Evolutionary conservation across 2,797 vertebrate species (phyloP).

Genomic region (Pyrocephalus nanus): DNA sequence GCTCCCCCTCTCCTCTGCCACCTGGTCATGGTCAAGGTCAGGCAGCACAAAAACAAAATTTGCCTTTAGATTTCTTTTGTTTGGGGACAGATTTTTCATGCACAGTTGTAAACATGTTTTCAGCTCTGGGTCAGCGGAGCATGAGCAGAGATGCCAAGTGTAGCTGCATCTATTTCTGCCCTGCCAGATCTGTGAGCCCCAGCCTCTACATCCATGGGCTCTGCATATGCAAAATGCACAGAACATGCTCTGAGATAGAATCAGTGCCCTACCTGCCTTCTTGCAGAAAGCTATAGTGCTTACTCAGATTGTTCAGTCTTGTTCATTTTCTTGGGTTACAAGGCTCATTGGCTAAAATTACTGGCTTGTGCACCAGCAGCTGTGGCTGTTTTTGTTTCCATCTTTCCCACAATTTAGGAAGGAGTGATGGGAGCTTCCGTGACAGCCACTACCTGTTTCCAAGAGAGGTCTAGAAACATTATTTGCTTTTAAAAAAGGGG

Average conservation of each 20-base stretch:
- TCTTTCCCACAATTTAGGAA: conserved; percentile 74
- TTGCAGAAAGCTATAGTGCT: neutral
- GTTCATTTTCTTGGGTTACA: neutral
- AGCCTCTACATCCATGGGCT: fast-evolving
- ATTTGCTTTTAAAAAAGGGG: neutral
- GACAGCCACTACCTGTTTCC: neutral
- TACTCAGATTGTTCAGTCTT: neutral
- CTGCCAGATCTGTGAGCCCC: neutral
- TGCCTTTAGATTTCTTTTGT: neutral
- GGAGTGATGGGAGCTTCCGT: neutral
- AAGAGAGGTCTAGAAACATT: neutral
- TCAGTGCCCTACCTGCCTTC: neutral
- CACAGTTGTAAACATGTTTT: neutral
- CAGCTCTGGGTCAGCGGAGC: neutral
- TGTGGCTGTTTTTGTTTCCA: conserved; percentile 80
- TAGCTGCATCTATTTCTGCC: neutral
- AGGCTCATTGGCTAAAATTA: conserved; percentile 54
- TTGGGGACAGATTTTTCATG: neutral
- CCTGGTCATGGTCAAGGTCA: conserved; percentile 67
- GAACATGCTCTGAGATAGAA: neutral
- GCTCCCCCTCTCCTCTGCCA: neutral
- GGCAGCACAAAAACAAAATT: conserved; percentile 4
- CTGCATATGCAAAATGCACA: neutral
- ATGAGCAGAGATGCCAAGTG: neutral
- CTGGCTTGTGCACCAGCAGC: conserved; percentile 62